Percentiles rank a stretch among this genome's conserved stretches.
Conservation (phyloP, 2,888 invertebrate species). For the Pandemis heparana region DNA sequence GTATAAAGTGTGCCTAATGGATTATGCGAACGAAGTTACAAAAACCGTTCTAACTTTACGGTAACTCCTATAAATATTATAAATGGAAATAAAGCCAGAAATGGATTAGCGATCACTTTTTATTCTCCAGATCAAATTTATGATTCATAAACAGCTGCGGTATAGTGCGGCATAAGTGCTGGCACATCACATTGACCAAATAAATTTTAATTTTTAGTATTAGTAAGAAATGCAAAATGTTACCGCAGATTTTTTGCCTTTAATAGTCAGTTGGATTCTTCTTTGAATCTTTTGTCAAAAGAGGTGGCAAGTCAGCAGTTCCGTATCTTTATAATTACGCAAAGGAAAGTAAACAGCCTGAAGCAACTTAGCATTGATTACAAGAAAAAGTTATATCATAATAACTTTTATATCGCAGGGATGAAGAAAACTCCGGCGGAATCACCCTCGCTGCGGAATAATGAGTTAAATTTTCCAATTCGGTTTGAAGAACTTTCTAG, state of each 20-base stretch:
- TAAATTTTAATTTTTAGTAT: too few species aligned
- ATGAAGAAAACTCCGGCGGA: conserved; percentile 35
- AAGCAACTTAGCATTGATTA: conserved; percentile 38
- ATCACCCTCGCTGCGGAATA: conserved; percentile 53
- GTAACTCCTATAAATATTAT: neutral
- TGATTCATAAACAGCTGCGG: too few species aligned
- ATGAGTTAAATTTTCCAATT: conserved; percentile 56
- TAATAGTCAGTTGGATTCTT: neutral
- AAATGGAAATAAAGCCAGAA: neutral
- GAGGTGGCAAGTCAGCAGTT: conserved; percentile 1
- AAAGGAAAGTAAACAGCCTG: conserved; percentile 32
- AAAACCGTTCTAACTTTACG: neutral
- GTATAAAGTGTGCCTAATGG: conserved; percentile 15
- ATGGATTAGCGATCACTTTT: neutral
- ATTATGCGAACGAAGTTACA: neutral
- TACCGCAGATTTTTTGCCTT: too few species aligned
- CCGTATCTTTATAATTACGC: conserved; percentile 32
- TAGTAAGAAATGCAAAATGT: too few species aligned
- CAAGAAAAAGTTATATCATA: conserved; percentile 63
- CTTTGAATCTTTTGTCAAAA: neutral
- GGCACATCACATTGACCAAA: too few species aligned
- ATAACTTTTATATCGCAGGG: conserved; percentile 37
- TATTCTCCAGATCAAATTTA: too few species aligned
- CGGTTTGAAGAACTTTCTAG: conserved; percentile 47
- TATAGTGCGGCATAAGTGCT: too few species aligned